These are phyloP conservation scores for Micoletzkya japonica DNA, from an alignment of 2,888 invertebrate species.

Conservation along the genomic window DNA sequence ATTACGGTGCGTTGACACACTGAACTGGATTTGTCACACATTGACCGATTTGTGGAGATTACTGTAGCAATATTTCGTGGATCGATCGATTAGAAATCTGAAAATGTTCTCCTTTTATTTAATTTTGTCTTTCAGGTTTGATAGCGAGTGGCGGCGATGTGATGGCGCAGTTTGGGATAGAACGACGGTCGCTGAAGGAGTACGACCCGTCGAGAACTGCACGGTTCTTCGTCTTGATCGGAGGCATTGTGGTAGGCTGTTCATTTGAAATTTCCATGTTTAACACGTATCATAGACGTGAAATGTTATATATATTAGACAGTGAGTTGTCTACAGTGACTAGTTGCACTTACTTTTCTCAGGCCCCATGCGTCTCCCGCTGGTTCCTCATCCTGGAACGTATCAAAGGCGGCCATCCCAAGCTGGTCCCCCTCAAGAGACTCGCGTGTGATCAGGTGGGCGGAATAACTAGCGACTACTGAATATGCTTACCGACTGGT, in stretches of 20 bases:
- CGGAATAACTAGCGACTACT: not conserved
- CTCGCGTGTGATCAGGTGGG: conserved; percentile 47
- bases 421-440: conserved; percentile 40
- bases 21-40: too few relatives aligned
- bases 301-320: too few relatives aligned
- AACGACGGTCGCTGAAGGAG: conserved; percentile 34
- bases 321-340: too few relatives aligned
- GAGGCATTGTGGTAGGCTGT: conserved; percentile 46
- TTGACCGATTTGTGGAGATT: not conserved
- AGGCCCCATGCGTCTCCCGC: conserved; percentile 48
- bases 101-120: not conserved
- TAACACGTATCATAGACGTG: too few relatives aligned
- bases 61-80: too few relatives aligned
- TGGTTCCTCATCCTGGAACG: conserved; percentile 54
- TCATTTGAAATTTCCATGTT: not conserved
- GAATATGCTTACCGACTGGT: not conserved
- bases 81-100: too few relatives aligned
- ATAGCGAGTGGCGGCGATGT: conserved; percentile 52
- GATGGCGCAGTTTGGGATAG: conserved; percentile 44
- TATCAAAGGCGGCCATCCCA: conserved; percentile 38
- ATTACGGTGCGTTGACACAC: not conserved
- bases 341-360: conserved; percentile 2
- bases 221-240: conserved; percentile 52
- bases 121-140: conserved; percentile 33
- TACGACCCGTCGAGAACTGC: conserved; percentile 47